These are phyloP conservation scores for Nycticorax nycticorax DNA, from an alignment of 2,113 vertebrate genomes.

Conservation along the genomic window DNA sequence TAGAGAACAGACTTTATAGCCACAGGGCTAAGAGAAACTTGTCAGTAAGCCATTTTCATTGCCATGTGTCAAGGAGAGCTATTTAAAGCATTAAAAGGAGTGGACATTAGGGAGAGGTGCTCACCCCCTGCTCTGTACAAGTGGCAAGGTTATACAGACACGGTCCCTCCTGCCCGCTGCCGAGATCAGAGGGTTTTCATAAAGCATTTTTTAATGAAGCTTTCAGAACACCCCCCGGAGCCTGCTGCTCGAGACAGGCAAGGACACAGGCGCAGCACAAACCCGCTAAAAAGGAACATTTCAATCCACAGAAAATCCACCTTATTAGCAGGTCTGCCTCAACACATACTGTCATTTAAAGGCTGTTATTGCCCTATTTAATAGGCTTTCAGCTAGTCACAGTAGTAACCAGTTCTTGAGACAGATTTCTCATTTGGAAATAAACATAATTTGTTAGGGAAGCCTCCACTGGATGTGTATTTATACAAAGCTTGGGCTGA, in stretches of 20 bases:
- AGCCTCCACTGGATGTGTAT: not conserved
- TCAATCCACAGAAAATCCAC: not conserved
- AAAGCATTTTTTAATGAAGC: slow-evolving; percentile 31
- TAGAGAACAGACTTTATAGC: slow-evolving; percentile 11
- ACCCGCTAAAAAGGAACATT: not conserved
- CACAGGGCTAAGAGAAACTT: slow-evolving; percentile 22
- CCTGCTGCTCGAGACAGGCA: not conserved
- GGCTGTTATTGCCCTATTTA: not conserved
- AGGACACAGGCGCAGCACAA: not conserved
- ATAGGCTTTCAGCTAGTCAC: not conserved
- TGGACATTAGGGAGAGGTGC: not conserved
- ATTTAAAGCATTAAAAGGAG: slow-evolving; percentile 21
- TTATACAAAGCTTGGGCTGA: not conserved
- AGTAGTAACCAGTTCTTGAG: not conserved
- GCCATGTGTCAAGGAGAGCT: slow-evolving; percentile 16
- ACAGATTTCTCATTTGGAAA: not conserved
- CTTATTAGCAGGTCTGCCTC: not conserved
- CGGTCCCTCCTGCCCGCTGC: not conserved
- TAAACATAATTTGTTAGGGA: not conserved
- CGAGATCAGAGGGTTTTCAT: not conserved
- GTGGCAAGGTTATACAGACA: not conserved
- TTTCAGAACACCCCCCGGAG: not conserved
- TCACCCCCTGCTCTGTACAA: not conserved
- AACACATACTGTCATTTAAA: not conserved
- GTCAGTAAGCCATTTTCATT: slow-evolving; percentile 36